A percentile compares a stretch with the other conserved stretches of the same genome.
These are phyloP conservation scores for Nymphalis c-album DNA, from an alignment of 2,888 invertebrate genomes.

Conservation along the genomic window DNA sequence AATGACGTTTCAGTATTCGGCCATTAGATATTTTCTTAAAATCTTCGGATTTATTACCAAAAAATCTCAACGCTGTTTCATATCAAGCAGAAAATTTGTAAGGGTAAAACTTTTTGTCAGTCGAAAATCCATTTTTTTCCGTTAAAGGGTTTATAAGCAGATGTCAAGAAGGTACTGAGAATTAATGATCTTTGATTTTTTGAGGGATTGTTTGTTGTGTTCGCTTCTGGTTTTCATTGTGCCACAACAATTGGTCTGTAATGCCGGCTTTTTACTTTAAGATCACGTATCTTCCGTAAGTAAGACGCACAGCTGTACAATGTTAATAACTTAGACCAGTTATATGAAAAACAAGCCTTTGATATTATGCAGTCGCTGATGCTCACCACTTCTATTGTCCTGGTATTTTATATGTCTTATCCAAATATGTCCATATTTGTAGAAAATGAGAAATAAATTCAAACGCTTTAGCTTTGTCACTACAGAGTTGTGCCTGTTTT, in stretches of 20 bases:
- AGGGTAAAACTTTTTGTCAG: conserved; percentile 41
- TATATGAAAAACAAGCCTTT: conserved; percentile 1
- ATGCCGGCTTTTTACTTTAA: conserved; percentile 37
- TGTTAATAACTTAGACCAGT: conserved; percentile 8
- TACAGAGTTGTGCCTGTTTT: too few relatives aligned
- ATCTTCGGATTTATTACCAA: neutral
- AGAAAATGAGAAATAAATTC: too few relatives aligned
- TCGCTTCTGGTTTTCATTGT: conserved; percentile 53
- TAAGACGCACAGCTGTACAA: conserved; percentile 8
- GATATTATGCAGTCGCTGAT: neutral
- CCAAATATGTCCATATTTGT: neutral
- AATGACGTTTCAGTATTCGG: too few relatives aligned
- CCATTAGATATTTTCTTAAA: neutral
- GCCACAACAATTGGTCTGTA: conserved; percentile 39
- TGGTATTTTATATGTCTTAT: neutral
- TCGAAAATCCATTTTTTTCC: conserved; percentile 47
- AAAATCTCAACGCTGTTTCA: neutral
- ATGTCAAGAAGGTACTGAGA: conserved; percentile 55
- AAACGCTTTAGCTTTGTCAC: too few relatives aligned
- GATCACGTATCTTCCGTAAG: conserved; percentile 40
- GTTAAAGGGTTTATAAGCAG: conserved; percentile 62
- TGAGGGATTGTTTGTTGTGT: conserved; percentile 40
- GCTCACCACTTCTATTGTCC: neutral
- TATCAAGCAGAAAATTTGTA: conserved; percentile 46
- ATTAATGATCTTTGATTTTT: conserved; percentile 57